Base-by-base conservation (phyloP, 2,888 invertebrate species). In the Sepiola atlantica region DNA sequence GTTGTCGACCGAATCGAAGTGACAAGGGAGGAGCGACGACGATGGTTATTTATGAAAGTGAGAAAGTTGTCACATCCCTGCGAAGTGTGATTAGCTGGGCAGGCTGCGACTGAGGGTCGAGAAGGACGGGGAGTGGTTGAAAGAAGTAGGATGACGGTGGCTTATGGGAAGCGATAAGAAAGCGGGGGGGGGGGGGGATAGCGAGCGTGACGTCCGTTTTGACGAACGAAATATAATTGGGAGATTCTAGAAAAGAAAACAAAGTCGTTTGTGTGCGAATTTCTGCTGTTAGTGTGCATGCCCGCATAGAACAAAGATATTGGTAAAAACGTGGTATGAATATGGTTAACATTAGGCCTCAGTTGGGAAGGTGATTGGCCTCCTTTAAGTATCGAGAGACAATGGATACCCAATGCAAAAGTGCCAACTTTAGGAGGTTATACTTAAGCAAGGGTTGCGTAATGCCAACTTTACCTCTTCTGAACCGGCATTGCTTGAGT, bases 1-100 rank as follows among this genome's bases (percentile, higher is more conserved):
- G 77, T 32, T 57, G 57, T 57, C 6, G 6, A 20, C n/a, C n/a
- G 16, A n/a, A 12, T n/a, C 77, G n/a, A 77, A 16, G n/a, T 77
- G 77, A 77, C 77, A 77, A 77, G 77, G 77, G 77, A 77, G 77
- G 77, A 77, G 32, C 77, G 77, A 77, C n/a, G n/a, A 77, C 77
- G 12, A n/a, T n/a, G 16, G 77, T 77, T 77, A 77, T 77, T 77
- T 77, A 77, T 77, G 77, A 77, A 77, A 77, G 77, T 77, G 77
- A 77, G n/a, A 77, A 77, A 77, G n/a, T 77, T 77, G n/a, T 77
- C 77, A 77, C 77, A 16, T 32, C n/a, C 32, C n/a, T n/a, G 77
- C n/a, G n/a, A 77, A 77, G 77, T 77, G 77, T 77, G 77, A 77
- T 77, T 77, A 77, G 77, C n/a, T 77, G 77, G 77, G 77, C 45